Conservation (phyloP, 2,113 vertebrate species). For the Leptobrachium ailaonicum region DNA sequence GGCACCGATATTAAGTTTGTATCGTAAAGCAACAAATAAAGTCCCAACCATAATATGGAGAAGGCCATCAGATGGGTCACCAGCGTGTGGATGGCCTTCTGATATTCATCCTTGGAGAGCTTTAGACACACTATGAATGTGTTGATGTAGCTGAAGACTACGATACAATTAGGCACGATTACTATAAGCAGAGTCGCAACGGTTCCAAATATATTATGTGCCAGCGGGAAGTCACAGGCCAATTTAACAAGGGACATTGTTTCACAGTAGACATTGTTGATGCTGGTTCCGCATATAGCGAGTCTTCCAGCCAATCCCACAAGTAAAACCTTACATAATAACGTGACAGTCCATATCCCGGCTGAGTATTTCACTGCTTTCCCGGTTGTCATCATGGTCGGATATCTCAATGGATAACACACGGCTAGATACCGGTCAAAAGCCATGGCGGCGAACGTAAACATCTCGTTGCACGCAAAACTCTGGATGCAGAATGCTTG, state of each 20-base stretch:
- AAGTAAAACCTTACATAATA: neutral
- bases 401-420: neutral
- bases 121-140: neutral
- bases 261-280: slow-evolving; percentile 25
- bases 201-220: neutral
- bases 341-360: neutral
- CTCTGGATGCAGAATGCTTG: neutral
- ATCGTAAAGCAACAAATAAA: slow-evolving; percentile 6
- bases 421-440: slow-evolving; percentile 29
- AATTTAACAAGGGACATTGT: slow-evolving; percentile 5
- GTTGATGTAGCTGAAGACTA: slow-evolving; percentile 4
- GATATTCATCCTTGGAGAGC: neutral
- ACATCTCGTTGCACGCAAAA: neutral
- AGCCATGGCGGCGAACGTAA: neutral
- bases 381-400: neutral
- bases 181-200: neutral
- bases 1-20: neutral
- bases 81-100: slow-evolving; percentile 27
- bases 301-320: neutral
- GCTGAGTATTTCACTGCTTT: neutral
- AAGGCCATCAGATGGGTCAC: slow-evolving; percentile 10
- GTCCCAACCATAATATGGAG: neutral
- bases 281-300: neutral
- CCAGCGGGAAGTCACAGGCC: neutral
- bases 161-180: neutral